Conservation (phyloP, 2,113 vertebrate genomes). For the Sus scrofa region DNA sequence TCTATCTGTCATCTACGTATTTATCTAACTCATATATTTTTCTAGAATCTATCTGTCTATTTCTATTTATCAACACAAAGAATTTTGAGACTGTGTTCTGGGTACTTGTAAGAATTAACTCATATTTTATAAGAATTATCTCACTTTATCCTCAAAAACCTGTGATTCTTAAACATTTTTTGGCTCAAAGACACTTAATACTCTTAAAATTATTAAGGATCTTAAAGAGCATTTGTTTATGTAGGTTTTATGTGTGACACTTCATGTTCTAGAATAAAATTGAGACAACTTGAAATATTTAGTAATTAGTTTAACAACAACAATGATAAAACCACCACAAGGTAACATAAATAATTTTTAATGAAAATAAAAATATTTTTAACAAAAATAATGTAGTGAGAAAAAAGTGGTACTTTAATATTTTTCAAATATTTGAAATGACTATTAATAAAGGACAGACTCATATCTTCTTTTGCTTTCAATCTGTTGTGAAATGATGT, state of each 20-base stretch:
- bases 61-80: background rate
- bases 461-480: background rate
- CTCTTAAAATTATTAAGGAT: background rate
- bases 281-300: background rate
- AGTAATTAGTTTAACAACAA: background rate
- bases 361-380: conserved; percentile 35
- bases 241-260: background rate
- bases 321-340: background rate
- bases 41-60: background rate
- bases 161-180: background rate
- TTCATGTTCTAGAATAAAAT: background rate
- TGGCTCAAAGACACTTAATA: background rate
- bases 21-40: background rate
- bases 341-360: background rate
- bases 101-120: background rate
- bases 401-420: background rate
- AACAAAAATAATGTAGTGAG: background rate
- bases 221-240: background rate
- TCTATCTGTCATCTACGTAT: background rate
- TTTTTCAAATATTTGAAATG: background rate
- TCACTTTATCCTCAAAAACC: background rate
- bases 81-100: background rate
- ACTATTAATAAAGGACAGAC: background rate
- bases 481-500: background rate
- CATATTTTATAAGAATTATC: background rate